Percentiles rank a stretch among this genome's conserved stretches.
phyloP scores from a whole-genome alignment of 2,113 vertebrate species.

The Tychaedon coryphoeus region DNA sequence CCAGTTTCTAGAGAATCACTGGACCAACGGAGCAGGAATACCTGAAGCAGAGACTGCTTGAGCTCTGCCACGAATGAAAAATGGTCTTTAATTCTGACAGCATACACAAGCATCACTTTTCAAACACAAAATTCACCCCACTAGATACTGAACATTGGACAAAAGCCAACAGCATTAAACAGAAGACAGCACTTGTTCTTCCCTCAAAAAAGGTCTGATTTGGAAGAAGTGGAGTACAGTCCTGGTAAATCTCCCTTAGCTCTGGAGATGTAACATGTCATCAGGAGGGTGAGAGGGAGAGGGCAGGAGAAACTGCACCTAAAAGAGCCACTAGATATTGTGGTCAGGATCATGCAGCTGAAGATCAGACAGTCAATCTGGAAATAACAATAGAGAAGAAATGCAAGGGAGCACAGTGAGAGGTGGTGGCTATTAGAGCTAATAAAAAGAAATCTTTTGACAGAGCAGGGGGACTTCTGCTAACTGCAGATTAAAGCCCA shows the following conservation, averaged over 20 bases:
- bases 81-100: not conserved
- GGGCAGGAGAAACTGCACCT: not conserved
- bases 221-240: not conserved
- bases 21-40: not conserved
- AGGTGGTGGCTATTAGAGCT: not conserved
- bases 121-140: conserved; percentile 10
- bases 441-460: not conserved
- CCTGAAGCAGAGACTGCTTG: not conserved
- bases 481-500: not conserved
- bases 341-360: not conserved
- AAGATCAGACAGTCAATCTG: not conserved
- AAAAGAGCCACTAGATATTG: not conserved
- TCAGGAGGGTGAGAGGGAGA: not conserved
- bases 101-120: not conserved
- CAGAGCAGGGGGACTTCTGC: not conserved
- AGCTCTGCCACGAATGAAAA: not conserved
- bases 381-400: not conserved
- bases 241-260: not conserved
- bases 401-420: not conserved
- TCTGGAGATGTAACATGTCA: not conserved
- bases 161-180: not conserved
- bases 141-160: not conserved
- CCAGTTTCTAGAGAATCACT: not conserved
- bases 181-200: not conserved
- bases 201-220: not conserved